Percentiles rank a stretch among this genome's conserved stretches.
These are phyloP conservation scores for Tromatobia lineatoria DNA, from an alignment of 2,888 invertebrate genomes.

Conservation along the genomic window DNA sequence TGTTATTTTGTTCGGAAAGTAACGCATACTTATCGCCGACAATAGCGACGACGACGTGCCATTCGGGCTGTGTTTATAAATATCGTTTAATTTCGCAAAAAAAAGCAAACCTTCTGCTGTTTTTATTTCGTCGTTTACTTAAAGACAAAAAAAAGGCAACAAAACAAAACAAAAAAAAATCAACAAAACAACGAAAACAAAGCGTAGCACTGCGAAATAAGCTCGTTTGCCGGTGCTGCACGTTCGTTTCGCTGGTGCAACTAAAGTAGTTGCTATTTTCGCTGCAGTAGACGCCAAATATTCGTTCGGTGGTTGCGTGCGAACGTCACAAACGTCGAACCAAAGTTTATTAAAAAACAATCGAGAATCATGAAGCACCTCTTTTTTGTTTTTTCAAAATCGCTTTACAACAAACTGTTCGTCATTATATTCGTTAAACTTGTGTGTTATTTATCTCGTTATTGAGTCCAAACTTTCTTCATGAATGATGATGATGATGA, in stretches of 20 bases:
- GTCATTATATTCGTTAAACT: constrained; percentile 1
- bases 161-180: background rate
- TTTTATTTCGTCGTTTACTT: background rate
- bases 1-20: constrained; percentile 51
- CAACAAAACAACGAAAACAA: background rate
- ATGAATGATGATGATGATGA: background rate
- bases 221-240: background rate
- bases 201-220: constrained; percentile 7
- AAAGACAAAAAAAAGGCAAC: background rate
- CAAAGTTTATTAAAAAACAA: constrained; percentile 3
- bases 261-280: background rate
- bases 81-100: background rate
- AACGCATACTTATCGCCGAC: constrained; percentile 63
- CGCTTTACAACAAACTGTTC: constrained; percentile 37
- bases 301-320: constrained; percentile 3
- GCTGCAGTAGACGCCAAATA: constrained; percentile 35
- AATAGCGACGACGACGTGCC: constrained; percentile 51
- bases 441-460: constrained; percentile 7
- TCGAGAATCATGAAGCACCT: constrained; percentile 19
- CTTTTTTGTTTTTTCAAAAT: background rate
- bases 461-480: constrained; percentile 5
- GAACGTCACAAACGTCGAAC: constrained; percentile 47
- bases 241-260: background rate
- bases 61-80: constrained; percentile 35
- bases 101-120: background rate